These are phyloP conservation scores for Callosobruchus maculatus DNA, from an alignment of 2,888 invertebrate species.

Conservation along the genomic window DNA sequence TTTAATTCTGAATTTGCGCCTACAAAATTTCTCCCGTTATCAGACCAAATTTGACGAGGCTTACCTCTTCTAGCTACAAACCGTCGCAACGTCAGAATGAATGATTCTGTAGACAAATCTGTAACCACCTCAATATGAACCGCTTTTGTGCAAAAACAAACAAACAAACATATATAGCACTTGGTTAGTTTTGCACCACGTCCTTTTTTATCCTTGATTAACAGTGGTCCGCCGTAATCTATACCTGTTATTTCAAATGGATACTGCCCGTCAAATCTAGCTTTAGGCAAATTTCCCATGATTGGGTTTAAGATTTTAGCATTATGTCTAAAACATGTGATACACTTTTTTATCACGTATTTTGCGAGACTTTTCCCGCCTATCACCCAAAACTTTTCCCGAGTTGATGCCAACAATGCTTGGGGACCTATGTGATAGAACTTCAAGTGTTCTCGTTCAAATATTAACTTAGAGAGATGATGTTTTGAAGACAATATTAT, in stretches of 20 bases:
- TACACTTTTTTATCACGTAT: conserved; percentile 13
- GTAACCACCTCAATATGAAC: conserved; percentile 11
- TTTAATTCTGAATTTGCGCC: no score
- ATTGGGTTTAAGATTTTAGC: conserved; percentile 7
- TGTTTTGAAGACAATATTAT: conserved; percentile 16
- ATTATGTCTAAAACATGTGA: conserved; percentile 16
- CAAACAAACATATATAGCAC: conserved; percentile 8
- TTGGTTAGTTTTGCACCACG: conserved; percentile 8
- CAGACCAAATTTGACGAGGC: conserved; percentile 8
- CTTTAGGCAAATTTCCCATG: conserved; percentile 16
- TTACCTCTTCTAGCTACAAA: conserved; percentile 9
- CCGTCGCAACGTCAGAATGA: conserved; percentile 6
- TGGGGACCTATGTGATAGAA: conserved; percentile 19
- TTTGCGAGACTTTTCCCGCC: conserved; percentile 15
- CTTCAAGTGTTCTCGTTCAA: conserved; percentile 12
- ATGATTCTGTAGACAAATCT: conserved; percentile 5
- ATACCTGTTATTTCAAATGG: conserved; percentile 13
- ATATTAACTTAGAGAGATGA: conserved; percentile 12
- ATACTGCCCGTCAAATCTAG: conserved; percentile 5
- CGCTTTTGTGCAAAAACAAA: conserved; percentile 5
- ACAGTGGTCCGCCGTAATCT: conserved; percentile 17
- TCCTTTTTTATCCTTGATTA: conserved; percentile 4
- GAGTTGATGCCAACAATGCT: conserved; percentile 9
- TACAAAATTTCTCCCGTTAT: conserved; percentile 10
- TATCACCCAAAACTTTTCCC: conserved; percentile 6